Evolutionary conservation across 1,140 invertebrate genomes (phyloP), one percentile per base, ranked within the genome.

Genomic region (Holcopasites calliopsidis): DNA sequence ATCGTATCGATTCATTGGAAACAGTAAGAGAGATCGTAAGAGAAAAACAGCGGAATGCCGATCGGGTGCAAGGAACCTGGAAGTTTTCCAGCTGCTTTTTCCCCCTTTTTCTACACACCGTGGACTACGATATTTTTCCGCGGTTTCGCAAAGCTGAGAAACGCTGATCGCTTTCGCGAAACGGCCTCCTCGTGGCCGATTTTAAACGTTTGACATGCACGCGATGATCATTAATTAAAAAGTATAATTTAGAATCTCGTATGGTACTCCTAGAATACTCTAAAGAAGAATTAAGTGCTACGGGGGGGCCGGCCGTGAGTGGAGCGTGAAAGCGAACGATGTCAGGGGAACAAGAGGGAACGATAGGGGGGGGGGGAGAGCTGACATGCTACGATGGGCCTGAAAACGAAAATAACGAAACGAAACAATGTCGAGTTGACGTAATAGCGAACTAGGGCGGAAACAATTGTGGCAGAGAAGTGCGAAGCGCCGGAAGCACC

Each of bases 361-460:
- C n/a, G 49, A 49, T 28, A 23, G 77, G 49, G 35, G 38, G 42
- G 54, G 49, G 69, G 31, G 49, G 77, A 18, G 42, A 82, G 64
- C 80, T 87, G 90, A 91, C 89, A 91, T 90, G 90, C 89, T 90
- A 91, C 88, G 88, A 80, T 90, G 90, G 88, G 90, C 88, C 87
- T 90, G 89, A 91, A 91, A 91, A 91, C 88, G 90, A 91, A 91
- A 91, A 90, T 88, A 90, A 90, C 89, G 87, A 88, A 88, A 90
- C 86, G 84, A 90, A 90, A 91, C 89, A 90, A 91, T 91, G 90
- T 90, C 88, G 89, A 82, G 61, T 70, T 91, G 88, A 87, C 89
- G 89, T 88, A 91, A 91, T 85, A 70, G 86, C 76, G 87, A 91
- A 91, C 90, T 90, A 91, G 90, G 89, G 90, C 90, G 89, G 90